Conservation (phyloP, 2,888 invertebrate genomes). For the Artemia sp. region DNA sequence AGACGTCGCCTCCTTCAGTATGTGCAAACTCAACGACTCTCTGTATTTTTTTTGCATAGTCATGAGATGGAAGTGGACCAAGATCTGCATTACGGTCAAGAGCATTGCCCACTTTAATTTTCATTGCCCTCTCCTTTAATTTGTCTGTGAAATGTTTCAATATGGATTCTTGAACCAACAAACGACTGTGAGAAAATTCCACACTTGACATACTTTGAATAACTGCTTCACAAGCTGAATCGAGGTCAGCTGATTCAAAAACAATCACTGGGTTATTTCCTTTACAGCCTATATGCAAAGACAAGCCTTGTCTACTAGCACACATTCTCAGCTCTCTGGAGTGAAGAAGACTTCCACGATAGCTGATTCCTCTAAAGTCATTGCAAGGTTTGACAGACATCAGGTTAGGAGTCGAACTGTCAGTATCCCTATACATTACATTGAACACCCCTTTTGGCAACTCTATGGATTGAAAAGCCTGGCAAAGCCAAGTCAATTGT, state of each 20-base stretch:
- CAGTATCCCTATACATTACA: conserved; percentile 32
- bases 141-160: conserved; percentile 34
- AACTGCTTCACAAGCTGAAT: conserved; percentile 39
- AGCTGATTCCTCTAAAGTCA: no score
- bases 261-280: conserved; percentile 37
- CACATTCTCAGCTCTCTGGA: conserved; percentile 32
- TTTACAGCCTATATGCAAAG: conserved; percentile 31
- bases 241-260: conserved; percentile 40
- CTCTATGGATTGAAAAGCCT: conserved; percentile 37
- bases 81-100: conserved; percentile 36
- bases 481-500: conserved; percentile 34
- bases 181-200: conserved; percentile 37
- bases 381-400: conserved; percentile 29
- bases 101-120: conserved; percentile 33
- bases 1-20: conserved; percentile 30
- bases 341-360: conserved; percentile 31
- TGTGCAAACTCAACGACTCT: conserved; percentile 28
- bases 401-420: conserved; percentile 32
- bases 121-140: conserved; percentile 33
- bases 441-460: conserved; percentile 36
- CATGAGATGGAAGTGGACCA: conserved; percentile 28
- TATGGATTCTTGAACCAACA: conserved; percentile 40
- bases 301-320: conserved; percentile 33
- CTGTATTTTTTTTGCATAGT: not conserved
- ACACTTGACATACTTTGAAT: conserved; percentile 38